These are phyloP conservation scores for Sarcophaga subvicina DNA, from an alignment of 2,888 invertebrate genomes.

Conservation along the genomic window DNA sequence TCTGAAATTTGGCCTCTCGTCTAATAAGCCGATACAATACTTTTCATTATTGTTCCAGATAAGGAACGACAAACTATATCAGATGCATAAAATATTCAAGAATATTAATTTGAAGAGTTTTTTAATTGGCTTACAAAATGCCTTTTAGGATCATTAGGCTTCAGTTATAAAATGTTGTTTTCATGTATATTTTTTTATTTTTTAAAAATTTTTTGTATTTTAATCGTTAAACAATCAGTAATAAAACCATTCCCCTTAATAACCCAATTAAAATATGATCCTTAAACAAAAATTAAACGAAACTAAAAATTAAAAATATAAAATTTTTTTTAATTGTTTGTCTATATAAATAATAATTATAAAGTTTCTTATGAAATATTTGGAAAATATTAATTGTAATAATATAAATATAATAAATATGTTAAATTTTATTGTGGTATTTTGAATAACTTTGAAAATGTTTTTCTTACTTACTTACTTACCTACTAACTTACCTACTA, in stretches of 20 bases:
- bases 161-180: too few relatives aligned
- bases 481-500: neutral
- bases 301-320: neutral
- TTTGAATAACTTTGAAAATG: slow-evolving; percentile 12
- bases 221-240: slow-evolving; percentile 8
- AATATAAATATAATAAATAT: neutral
- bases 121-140: too few relatives aligned
- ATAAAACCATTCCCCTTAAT: neutral
- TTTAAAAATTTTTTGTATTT: slow-evolving; percentile 39
- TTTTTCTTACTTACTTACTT: slow-evolving; percentile 13
- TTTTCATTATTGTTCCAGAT: too few relatives aligned
- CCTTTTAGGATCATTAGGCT: too few relatives aligned
- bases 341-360: too few relatives aligned
- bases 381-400: too few relatives aligned
- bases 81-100: too few relatives aligned
- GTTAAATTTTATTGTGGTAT: slow-evolving; percentile 26
- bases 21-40: too few relatives aligned
- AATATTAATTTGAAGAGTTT: too few relatives aligned
- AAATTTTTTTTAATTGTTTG: neutral
- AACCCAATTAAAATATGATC: neutral
- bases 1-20: too few relatives aligned
- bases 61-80: too few relatives aligned
- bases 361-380: too few relatives aligned
- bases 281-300: neutral
- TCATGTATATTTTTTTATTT: neutral